Base-by-base conservation (phyloP, 2,113 vertebrate genomes). In the Rhynchomys soricoides region DNA sequence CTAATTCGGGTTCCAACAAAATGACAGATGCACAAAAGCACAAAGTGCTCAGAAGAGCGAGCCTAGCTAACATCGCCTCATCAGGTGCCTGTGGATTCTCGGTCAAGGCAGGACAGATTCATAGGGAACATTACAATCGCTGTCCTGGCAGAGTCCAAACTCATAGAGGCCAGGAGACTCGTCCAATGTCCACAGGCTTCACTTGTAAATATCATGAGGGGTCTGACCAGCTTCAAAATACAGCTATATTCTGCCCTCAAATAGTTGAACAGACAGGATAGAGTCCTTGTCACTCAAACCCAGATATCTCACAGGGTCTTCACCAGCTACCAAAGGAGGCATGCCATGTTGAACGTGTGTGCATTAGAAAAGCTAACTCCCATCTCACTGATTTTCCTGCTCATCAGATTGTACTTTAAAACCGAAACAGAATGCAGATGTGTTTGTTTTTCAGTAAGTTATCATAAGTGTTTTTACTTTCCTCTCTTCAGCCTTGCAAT, bases 1-100 rank as follows among this genome's bases (percentile, higher is more conserved):
- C 34, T 66, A 55, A 92, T 96, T 82, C 94, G 75, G 48, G 92
- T 96, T 96, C 73, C 1, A 77, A 94, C 68, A 95, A 90, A 89
- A 95, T 7, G 55, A 34, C 77, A 96, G 81, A 88, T 86, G 68
- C 68, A 83, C 94, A 40, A 78, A 96, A 89, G 81, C 75, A 89
- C 55, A 64, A 96, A 96, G 52, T 82, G 50, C 66, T 96, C 86
- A 70, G 52, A 86, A 50, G 66, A 73, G 82, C 68, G 66, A 92
- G 52, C 85, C 66, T 57, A 91, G 88, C 82, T 94, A 48, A 93
- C 89, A 95, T 24, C 78, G 7, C 66, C 68, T 89, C 57, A 31
- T 29, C 70, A 94, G 50, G 81, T 95, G 73, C 81, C 73, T 73
- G n/a, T 11, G 64, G 45, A 43, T 15, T 55, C 64, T 64, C 17